Evolutionary conservation across 64 coral and sea anemone genomes (phyloP).

Genomic region (Montipora sp.): DNA sequence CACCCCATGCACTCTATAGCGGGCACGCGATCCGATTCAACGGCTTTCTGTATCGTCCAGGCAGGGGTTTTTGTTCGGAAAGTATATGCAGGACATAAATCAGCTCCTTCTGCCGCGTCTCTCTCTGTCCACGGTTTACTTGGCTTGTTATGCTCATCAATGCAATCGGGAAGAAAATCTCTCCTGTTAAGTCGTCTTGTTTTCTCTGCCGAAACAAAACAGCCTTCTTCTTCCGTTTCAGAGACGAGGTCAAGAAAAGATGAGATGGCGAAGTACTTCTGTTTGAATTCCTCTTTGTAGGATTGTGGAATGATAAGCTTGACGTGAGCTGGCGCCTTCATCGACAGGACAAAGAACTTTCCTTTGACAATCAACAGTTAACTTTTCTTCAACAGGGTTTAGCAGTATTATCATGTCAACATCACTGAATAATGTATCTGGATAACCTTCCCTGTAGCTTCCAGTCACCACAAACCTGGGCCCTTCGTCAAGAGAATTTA

Average conservation of each 20-base stretch:
- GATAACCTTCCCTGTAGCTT: constrained; percentile 17
- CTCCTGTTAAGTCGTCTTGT: constrained; percentile 11
- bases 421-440: background rate
- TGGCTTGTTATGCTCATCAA: background rate
- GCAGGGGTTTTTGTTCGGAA: background rate
- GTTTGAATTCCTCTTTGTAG: background rate
- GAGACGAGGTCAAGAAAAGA: background rate
- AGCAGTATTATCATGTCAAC: background rate
- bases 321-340: constrained; percentile 28
- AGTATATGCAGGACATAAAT: background rate
- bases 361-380: background rate
- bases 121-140: background rate
- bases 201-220: constrained; percentile 2
- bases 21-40: background rate
- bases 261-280: background rate
- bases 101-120: background rate
- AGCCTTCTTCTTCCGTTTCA: background rate
- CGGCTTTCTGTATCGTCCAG: background rate
- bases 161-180: constrained; percentile 16
- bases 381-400: background rate
- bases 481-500: background rate
- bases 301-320: constrained; percentile 10
- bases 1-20: constrained; percentile 24
- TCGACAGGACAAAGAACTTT: background rate
- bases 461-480: background rate